Conservation (phyloP, 2,113 vertebrate genomes). For the Grallaria varia region DNA sequence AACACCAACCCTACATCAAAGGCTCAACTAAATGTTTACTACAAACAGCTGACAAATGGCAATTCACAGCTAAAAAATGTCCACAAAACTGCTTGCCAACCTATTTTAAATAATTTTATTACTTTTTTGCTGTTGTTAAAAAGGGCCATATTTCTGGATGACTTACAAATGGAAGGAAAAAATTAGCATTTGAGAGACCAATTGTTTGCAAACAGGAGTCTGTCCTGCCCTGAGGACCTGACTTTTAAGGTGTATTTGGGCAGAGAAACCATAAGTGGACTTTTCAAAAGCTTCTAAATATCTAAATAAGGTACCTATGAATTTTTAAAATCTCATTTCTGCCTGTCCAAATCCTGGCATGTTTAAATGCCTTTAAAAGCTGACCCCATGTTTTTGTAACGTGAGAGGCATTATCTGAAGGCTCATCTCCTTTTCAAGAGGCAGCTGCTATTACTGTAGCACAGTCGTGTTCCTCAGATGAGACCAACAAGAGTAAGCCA, state of each 20-base stretch:
- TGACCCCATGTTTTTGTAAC: not conserved
- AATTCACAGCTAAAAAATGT: not conserved
- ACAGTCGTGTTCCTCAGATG: not conserved
- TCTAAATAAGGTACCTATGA: constrained; percentile 22
- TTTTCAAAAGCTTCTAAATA: constrained; percentile 23
- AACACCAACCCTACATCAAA: constrained; percentile 23
- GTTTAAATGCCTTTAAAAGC: constrained; percentile 31
- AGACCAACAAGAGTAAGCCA: not conserved
- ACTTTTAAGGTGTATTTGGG: not conserved
- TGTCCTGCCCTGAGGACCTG: not conserved
- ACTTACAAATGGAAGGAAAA: not conserved
- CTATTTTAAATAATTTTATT: constrained; percentile 21
- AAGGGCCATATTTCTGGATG: not conserved
- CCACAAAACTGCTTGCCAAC: not conserved
- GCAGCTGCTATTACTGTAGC: not conserved
- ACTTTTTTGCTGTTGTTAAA: not conserved
- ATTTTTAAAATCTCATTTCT: constrained; percentile 51
- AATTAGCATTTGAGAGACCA: not conserved
- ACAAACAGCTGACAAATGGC: constrained; percentile 36
- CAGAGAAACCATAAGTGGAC: not conserved
- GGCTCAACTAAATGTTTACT: constrained; percentile 19
- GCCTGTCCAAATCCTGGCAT: not conserved
- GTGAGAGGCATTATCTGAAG: not conserved
- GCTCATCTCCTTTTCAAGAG: not conserved
- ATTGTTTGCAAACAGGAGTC: not conserved